Conservation (phyloP, 1,140 invertebrate species). For the Frieseomelitta varia region DNA sequence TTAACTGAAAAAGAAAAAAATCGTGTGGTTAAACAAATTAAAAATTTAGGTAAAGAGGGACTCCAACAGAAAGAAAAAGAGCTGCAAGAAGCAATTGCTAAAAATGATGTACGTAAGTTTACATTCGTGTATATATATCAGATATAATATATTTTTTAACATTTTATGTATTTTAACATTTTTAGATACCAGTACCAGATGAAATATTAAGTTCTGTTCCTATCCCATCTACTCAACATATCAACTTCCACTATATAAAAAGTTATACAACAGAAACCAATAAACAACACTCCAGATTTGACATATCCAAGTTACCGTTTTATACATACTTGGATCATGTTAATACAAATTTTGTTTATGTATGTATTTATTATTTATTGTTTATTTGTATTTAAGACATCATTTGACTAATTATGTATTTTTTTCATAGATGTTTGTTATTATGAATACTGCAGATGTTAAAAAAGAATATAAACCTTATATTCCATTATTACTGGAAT, state of each 20-base stretch:
- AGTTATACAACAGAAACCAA: slow-evolving; percentile 82
- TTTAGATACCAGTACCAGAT: slow-evolving; percentile 85
- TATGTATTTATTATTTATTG: slow-evolving; percentile 80
- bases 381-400: slow-evolving; percentile 21
- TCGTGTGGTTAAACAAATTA: slow-evolving; percentile 86
- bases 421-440: slow-evolving; percentile 83
- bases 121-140: slow-evolving; percentile 28
- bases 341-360: slow-evolving; percentile 93
- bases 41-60: slow-evolving; percentile 86
- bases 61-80: slow-evolving; percentile 85
- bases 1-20: slow-evolving; percentile 86
- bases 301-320: slow-evolving; percentile 86
- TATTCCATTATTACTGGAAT: slow-evolving; percentile 88
- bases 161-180: slow-evolving; percentile 57
- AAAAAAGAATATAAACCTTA: slow-evolving; percentile 85
- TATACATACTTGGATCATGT: slow-evolving; percentile 91
- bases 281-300: slow-evolving; percentile 84
- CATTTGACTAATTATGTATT: background rate
- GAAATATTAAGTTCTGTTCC: slow-evolving; percentile 87
- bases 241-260: slow-evolving; percentile 86
- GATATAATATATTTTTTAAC: slow-evolving; percentile 17
- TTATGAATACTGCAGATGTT: slow-evolving; percentile 89
- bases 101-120: slow-evolving; percentile 86
- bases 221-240: slow-evolving; percentile 87
- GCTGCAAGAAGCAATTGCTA: slow-evolving; percentile 87